Conservation (phyloP, 2,797 vertebrate species). For the Sebastes jordani region DNA sequence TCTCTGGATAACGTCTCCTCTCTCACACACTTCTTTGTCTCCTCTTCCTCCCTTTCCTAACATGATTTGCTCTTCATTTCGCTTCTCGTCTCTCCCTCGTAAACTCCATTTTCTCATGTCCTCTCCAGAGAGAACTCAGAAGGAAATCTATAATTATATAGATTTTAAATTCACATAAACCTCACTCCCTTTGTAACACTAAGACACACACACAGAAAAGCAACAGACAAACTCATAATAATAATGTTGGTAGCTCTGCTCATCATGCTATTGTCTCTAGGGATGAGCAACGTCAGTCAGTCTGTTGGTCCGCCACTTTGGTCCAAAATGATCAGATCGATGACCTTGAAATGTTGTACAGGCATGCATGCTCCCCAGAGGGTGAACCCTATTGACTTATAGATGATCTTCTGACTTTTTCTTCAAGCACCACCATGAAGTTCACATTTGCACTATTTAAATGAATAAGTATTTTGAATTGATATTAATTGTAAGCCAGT, state of each 20-base stretch:
- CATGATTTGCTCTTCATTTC: slow-evolving; percentile 55
- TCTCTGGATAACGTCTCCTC: background rate
- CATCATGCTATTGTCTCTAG: background rate
- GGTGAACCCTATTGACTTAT: background rate
- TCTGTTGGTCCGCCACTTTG: background rate
- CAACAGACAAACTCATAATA: background rate
- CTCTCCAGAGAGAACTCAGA: slow-evolving; percentile 30
- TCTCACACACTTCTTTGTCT: slow-evolving; percentile 27
- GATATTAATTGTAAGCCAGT: too few species aligned
- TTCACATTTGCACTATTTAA: too few species aligned
- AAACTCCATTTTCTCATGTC: slow-evolving; percentile 43
- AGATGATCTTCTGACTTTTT: background rate
- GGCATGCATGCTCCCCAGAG: background rate
- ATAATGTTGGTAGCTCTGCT: background rate
- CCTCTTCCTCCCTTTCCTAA: slow-evolving; percentile 26
- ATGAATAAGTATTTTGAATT: too few species aligned
- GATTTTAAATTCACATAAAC: slow-evolving; percentile 34
- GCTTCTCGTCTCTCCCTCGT: slow-evolving; percentile 37
- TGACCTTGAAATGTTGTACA: background rate
- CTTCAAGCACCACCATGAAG: background rate
- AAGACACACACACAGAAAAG: background rate
- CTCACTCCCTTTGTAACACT: background rate
- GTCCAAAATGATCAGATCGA: background rate
- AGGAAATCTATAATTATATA: slow-evolving; percentile 47
- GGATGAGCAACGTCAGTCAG: background rate